Conservation (phyloP, 1,140 invertebrate species). For the Caerostris extrusa region DNA sequence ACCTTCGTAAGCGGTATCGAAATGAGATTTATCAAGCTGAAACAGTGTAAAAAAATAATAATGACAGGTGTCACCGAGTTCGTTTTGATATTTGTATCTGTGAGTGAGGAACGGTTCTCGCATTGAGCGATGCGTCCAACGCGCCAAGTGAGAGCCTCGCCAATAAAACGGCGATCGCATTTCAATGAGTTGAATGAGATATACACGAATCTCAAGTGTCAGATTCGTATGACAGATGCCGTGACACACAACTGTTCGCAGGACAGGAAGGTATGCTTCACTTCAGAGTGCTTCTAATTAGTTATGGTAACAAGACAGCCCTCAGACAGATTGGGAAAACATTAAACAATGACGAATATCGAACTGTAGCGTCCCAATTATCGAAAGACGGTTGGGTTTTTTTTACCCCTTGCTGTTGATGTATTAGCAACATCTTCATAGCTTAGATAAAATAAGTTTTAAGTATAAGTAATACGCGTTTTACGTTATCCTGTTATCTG, state of each 20-base stretch:
- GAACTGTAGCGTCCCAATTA: background rate
- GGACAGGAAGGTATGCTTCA: background rate
- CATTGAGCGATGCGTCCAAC: background rate
- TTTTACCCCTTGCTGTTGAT: no score
- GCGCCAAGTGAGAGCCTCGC: background rate
- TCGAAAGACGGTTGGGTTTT: no score
- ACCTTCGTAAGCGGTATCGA: no score
- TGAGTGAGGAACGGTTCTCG: background rate
- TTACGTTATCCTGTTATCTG: no score
- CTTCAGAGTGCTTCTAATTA: slow-evolving; percentile 17
- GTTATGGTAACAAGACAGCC: slow-evolving; percentile 37
- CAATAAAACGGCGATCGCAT: slow-evolving; percentile 33
- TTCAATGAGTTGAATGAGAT: slow-evolving; percentile 46
- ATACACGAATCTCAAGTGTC: slow-evolving; percentile 17
- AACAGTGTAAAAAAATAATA: background rate
- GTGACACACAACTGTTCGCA: slow-evolving; percentile 8
- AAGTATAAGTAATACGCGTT: no score
- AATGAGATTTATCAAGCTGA: background rate
- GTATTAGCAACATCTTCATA: no score
- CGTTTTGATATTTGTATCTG: slow-evolving; percentile 24
- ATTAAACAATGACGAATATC: background rate
- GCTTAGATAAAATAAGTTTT: no score
- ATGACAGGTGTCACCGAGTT: slow-evolving; percentile 21
- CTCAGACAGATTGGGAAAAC: background rate
- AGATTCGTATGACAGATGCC: background rate